Evolutionary conservation across 1,140 invertebrate genomes (phyloP), one percentile per base, ranked within the genome.

Genomic region (Archivesica marissinica): DNA sequence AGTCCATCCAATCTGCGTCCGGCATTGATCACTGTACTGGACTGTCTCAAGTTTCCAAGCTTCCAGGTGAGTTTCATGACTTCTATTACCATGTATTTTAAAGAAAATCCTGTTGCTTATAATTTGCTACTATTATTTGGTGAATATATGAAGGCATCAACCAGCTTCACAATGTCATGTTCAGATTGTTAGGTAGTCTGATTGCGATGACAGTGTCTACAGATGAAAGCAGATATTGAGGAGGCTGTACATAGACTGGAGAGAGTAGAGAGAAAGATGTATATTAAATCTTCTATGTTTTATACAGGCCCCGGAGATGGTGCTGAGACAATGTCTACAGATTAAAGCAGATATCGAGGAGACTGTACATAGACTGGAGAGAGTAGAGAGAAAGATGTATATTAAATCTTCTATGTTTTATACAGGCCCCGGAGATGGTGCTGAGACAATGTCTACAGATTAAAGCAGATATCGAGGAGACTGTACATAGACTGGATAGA

Each of bases 1-100:
- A 17, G 15, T n/a, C 56, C 81, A 17, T 33, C 70, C 2, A 52
- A 59, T 33, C 20, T 84, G 23, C 23, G 41, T 64, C 81, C 70
- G 30, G 81, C 56, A 13, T 61, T 82, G 15, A 44, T 59, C 30
- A 82, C 44, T 20, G 68, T 82, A 2, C 52, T 74, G 9, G 25
- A 72, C 9, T 72, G 50, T 4, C n/a, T 82, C 1, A 56, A 82
- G 9, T 82, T 82, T 47, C 66, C 47, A 28, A 74, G 52, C 15
- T 82, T 82, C 20, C 79, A 82, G 79, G 79, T 82, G 61, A 3
- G 50, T 52, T n/a, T n/a, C n/a, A n/a, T n/a, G n/a, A n/a, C n/a
- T n/a, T n/a, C n/a, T n/a, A n/a, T n/a, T n/a, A n/a, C n/a, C n/a
- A n/a, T n/a, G n/a, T n/a, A n/a, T n/a, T n/a, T n/a, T n/a, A n/a